These are phyloP conservation scores for Raphicerus campestris DNA, from an alignment of 2,113 vertebrate genomes.

Conservation along the genomic window DNA sequence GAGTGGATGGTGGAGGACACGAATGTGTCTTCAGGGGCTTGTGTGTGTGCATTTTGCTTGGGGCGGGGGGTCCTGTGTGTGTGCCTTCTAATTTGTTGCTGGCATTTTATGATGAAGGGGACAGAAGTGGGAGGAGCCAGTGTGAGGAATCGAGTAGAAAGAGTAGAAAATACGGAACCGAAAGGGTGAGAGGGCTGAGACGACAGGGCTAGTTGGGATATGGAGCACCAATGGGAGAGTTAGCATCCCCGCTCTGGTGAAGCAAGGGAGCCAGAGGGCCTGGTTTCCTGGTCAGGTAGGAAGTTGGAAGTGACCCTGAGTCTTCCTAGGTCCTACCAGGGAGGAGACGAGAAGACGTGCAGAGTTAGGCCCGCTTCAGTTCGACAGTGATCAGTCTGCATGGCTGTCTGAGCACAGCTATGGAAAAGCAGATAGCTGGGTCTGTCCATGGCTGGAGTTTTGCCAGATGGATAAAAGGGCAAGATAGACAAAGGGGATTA, in stretches of 20 bases:
- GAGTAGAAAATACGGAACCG: not conserved
- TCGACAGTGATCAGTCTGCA: not conserved
- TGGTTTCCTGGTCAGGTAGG: not conserved
- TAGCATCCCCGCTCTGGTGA: not conserved
- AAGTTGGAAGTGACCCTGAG: not conserved
- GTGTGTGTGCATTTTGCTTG: not conserved
- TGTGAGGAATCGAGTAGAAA: not conserved
- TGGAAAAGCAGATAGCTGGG: not conserved
- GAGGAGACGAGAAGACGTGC: accelerated
- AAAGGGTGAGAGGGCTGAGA: not conserved
- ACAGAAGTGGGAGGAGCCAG: not conserved
- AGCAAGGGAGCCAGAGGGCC: not conserved
- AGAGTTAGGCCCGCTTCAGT: not conserved
- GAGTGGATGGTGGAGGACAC: not conserved
- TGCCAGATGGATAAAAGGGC: not conserved
- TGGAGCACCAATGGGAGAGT: not conserved
- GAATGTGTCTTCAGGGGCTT: not conserved
- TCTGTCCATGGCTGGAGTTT: not conserved
- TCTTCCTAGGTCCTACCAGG: not conserved
- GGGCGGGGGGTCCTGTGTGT: not conserved
- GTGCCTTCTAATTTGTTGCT: not conserved
- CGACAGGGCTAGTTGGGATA: too few relatives aligned
- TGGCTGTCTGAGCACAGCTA: not conserved
- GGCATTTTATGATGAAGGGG: not conserved
- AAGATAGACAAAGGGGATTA: not conserved